These are phyloP conservation scores for Ahaetulla prasina DNA, from an alignment of 2,113 vertebrate genomes.

Conservation along the genomic window DNA sequence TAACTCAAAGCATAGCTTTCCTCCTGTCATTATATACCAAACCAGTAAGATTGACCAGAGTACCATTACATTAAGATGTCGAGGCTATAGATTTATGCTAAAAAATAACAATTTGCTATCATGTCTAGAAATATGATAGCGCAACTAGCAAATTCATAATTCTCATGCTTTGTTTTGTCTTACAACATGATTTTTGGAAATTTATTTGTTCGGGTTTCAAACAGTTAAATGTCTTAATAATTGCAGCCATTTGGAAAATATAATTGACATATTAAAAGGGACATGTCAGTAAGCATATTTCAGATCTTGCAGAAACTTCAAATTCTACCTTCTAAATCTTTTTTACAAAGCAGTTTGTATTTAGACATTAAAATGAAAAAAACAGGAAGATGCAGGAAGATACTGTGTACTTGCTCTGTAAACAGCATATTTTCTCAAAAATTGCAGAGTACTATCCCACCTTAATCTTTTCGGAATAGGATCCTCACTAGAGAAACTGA, in stretches of 20 bases:
- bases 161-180: constrained; percentile 42
- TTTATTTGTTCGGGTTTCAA: not conserved
- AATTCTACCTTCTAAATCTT: not conserved
- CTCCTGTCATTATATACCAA: constrained; percentile 35
- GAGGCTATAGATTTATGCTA: not conserved
- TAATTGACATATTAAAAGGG: not conserved
- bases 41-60: constrained; percentile 51
- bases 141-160: not conserved
- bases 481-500: not conserved
- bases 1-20: constrained; percentile 49
- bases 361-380: not conserved
- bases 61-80: not conserved
- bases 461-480: not conserved
- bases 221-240: not conserved
- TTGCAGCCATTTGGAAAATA: not conserved
- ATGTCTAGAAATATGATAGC: constrained; percentile 19
- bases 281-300: not conserved
- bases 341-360: not conserved
- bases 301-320: not conserved
- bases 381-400: not conserved
- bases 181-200: not conserved
- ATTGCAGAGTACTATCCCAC: not conserved
- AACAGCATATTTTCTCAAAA: not conserved
- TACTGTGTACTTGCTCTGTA: not conserved
- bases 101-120: not conserved